These are phyloP conservation scores for Ameiurus melas DNA, from an alignment of 2,113 vertebrate species.

Conservation along the genomic window DNA sequence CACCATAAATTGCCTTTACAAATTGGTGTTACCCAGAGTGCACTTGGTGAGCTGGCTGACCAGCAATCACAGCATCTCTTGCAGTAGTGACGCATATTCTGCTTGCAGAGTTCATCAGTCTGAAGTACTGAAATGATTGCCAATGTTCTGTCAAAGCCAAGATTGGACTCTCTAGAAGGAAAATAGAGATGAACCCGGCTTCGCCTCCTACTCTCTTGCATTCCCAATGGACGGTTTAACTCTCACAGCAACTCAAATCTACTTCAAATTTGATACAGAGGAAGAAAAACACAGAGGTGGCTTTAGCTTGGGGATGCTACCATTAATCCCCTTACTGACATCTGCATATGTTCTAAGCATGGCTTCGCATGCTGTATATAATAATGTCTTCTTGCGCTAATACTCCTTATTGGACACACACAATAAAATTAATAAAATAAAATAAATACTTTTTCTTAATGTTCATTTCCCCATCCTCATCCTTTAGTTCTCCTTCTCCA, in stretches of 20 bases:
- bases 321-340: background rate
- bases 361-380: background rate
- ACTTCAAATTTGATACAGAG: constrained; percentile 51
- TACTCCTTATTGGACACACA: background rate
- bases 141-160: constrained; percentile 65
- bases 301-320: constrained; percentile 26
- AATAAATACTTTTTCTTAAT: background rate
- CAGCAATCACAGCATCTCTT: constrained; percentile 68
- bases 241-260: constrained; percentile 42
- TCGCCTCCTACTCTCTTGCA: constrained; percentile 21
- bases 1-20: constrained; percentile 62
- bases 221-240: constrained; percentile 47
- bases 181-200: constrained; percentile 50
- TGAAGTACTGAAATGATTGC: constrained; percentile 70
- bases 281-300: constrained; percentile 16
- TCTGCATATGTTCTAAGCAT: background rate
- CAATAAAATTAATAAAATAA: background rate
- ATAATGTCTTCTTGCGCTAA: background rate
- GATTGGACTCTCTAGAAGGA: constrained; percentile 59
- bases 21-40: constrained; percentile 63
- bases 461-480: background rate
- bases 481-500: background rate
- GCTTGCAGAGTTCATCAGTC: constrained; percentile 65
- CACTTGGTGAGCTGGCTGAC: constrained; percentile 64
- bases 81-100: constrained; percentile 58